phyloP scores from a whole-genome alignment of 2,113 vertebrate genomes.

The Podarcis raffonei region DNA sequence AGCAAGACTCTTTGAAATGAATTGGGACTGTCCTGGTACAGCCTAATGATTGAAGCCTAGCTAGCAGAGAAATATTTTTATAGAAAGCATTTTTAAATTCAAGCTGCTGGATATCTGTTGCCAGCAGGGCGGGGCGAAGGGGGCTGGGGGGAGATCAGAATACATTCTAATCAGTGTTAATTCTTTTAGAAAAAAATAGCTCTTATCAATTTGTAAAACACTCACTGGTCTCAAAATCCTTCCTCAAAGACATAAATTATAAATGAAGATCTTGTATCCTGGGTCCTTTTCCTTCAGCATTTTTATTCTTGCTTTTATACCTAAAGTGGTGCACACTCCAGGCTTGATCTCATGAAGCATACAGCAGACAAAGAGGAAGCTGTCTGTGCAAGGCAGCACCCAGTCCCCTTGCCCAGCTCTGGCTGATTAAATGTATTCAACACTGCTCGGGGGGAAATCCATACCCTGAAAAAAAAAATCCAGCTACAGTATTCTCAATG shows the following conservation, averaged over 20 bases:
- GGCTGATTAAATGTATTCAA: slow-evolving; percentile 39
- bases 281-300: neutral
- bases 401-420: slow-evolving; percentile 11
- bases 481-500: slow-evolving; percentile 15
- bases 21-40: neutral
- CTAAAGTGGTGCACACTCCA: fast-evolving
- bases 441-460: neutral
- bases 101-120: slow-evolving; percentile 20
- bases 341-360: neutral
- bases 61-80: slow-evolving; percentile 41
- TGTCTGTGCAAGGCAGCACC: slow-evolving; percentile 5
- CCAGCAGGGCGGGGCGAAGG: neutral
- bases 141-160: slow-evolving; percentile 10
- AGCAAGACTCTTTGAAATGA: neutral
- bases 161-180: slow-evolving; percentile 11
- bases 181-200: neutral
- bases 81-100: slow-evolving; percentile 40
- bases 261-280: slow-evolving; percentile 17
- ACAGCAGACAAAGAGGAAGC: slow-evolving; percentile 32
- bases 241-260: slow-evolving; percentile 25
- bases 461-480: slow-evolving; percentile 33
- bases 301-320: neutral
- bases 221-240: slow-evolving; percentile 25
- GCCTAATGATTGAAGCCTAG: neutral
- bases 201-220: slow-evolving; percentile 31